phyloP scores from a whole-genome alignment of 2,888 invertebrate species.

The Xylota segnis region DNA sequence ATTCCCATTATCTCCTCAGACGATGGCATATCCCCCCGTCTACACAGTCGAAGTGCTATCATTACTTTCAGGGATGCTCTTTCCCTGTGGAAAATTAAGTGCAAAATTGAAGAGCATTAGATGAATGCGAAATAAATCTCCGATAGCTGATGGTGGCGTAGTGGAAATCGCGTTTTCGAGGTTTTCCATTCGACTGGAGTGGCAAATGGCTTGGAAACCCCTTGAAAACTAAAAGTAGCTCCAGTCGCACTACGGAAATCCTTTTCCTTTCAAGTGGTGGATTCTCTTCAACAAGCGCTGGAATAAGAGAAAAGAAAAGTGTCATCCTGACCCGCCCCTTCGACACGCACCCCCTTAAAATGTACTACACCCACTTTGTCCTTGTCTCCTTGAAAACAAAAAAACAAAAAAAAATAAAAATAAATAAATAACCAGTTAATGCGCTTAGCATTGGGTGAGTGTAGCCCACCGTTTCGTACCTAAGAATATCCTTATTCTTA shows the following conservation, averaged over 20 bases:
- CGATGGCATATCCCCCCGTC: slow-evolving; percentile 37
- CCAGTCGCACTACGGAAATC: slow-evolving; percentile 20
- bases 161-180: slow-evolving; percentile 55
- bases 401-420: no score
- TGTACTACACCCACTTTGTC: slow-evolving; percentile 4
- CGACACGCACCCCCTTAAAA: neutral
- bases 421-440: slow-evolving; percentile 63
- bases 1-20: slow-evolving; percentile 71
- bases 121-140: slow-evolving; percentile 72
- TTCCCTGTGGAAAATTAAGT: slow-evolving; percentile 68
- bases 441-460: slow-evolving; percentile 43
- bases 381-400: slow-evolving; percentile 25
- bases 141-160: slow-evolving; percentile 41
- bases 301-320: neutral
- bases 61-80: slow-evolving; percentile 56
- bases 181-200: slow-evolving; percentile 59
- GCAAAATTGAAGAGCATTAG: slow-evolving; percentile 69
- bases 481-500: slow-evolving; percentile 42
- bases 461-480: neutral
- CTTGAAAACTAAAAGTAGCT: slow-evolving; percentile 42
- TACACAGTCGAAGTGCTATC: slow-evolving; percentile 57
- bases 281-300: neutral
- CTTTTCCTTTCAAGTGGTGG: slow-evolving; percentile 7
- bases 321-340: slow-evolving; percentile 7
- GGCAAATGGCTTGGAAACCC: slow-evolving; percentile 64